Evolutionary conservation across 2,797 vertebrate genomes (phyloP).

Genomic region (Moxostoma hubbsi): DNA sequence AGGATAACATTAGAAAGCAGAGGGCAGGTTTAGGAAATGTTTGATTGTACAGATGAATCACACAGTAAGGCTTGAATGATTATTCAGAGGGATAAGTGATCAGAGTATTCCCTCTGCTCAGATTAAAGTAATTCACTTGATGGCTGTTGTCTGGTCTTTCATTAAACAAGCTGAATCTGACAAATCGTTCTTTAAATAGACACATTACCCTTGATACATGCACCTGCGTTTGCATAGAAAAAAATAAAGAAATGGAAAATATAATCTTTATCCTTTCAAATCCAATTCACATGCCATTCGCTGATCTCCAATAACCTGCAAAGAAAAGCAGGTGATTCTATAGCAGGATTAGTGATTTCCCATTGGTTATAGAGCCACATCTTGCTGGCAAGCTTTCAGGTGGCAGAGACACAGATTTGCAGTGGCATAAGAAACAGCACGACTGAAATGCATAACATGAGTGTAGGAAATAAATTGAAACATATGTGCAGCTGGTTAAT

Average conservation of each 20-base stretch:
- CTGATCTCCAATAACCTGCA: slow-evolving; percentile 61
- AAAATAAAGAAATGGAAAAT: not conserved
- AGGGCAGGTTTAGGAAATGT: not conserved
- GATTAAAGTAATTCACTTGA: slow-evolving; percentile 36
- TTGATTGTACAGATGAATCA: too few relatives aligned
- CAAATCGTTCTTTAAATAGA: slow-evolving; percentile 24
- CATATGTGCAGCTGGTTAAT: not conserved
- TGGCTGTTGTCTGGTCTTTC: slow-evolving; percentile 42
- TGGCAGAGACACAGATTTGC: slow-evolving; percentile 37
- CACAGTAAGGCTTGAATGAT: too few relatives aligned
- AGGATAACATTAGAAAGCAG: too few relatives aligned
- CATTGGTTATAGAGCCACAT: slow-evolving; percentile 48
- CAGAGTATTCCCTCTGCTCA: not conserved
- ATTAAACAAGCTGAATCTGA: slow-evolving; percentile 28
- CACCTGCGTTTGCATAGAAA: slow-evolving; percentile 29
- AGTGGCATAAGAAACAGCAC: slow-evolving; percentile 25
- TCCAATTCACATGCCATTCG: slow-evolving; percentile 50
- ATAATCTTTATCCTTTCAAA: slow-evolving; percentile 49
- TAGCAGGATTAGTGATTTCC: slow-evolving; percentile 58
- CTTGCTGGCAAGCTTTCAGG: slow-evolving; percentile 35
- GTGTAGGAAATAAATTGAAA: not conserved
- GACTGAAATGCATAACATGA: not conserved
- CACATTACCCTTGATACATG: not conserved
- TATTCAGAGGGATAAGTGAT: not conserved
- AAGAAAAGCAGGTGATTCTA: slow-evolving; percentile 52